Percentiles rank a stretch among this genome's conserved stretches.
phyloP scores from a whole-genome alignment of 1,140 invertebrate genomes.

The Drosophila gunungcola region DNA sequence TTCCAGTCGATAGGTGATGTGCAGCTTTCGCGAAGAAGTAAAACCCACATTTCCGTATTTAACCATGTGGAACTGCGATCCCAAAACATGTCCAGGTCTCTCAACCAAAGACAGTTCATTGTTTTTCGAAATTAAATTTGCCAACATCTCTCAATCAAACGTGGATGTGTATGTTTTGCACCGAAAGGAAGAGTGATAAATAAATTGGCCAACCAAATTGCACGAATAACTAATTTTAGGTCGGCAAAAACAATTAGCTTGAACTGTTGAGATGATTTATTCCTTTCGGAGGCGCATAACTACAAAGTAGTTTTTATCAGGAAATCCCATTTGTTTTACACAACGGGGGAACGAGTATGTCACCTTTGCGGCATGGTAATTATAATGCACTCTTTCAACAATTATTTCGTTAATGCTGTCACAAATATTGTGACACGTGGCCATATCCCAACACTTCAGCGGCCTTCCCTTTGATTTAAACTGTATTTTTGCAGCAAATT shows the following conservation, averaged over 20 bases:
- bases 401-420: constrained; percentile 60
- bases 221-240: constrained; percentile 34
- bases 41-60: constrained; percentile 61
- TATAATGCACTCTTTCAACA: constrained; percentile 68
- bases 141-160: constrained; percentile 43
- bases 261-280: constrained; percentile 31
- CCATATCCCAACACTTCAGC: constrained; percentile 43
- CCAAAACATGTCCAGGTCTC: constrained; percentile 35
- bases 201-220: constrained; percentile 14
- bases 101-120: constrained; percentile 46
- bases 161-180: not conserved
- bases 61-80: constrained; percentile 62
- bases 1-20: constrained; percentile 42
- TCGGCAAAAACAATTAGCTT: constrained; percentile 19
- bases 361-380: constrained; percentile 38
- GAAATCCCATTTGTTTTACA: constrained; percentile 31
- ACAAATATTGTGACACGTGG: constrained; percentile 73
- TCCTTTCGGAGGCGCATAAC: constrained; percentile 12
- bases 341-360: constrained; percentile 9
- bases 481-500: constrained; percentile 69
- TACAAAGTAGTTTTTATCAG: constrained; percentile 40
- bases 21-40: constrained; percentile 40
- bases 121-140: constrained; percentile 50
- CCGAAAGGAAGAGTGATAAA: constrained; percentile 22
- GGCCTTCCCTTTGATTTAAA: constrained; percentile 70